Evolutionary conservation across 2,888 invertebrate species (phyloP), one percentile per base, ranked within the genome.

Genomic region (Brenthis daphne): DNA sequence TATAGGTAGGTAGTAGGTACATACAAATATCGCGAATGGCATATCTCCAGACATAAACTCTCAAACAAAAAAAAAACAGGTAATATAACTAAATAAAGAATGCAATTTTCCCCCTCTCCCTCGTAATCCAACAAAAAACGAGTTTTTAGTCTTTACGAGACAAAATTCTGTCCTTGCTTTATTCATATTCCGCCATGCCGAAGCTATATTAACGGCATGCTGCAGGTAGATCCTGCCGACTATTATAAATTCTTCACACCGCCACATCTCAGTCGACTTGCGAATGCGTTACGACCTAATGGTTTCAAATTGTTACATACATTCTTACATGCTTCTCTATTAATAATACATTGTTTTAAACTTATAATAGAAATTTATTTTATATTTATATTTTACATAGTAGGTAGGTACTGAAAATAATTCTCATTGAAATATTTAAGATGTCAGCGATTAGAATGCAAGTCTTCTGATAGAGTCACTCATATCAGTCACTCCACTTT

Each of bases 201-300:
- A 64, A 57, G 57, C 51, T 57, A 33, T 70, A 76, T 74, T 73
- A 76, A 73, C 67, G 64, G 73, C 76, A 76, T 75, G 76, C 67
- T 60, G 73, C 76, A 77, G 76, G 76, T 76, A 77, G 75, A 74
- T 70, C 72, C 68, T 68, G 67, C 72, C 57, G 68, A 67, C 71
- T 74, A 80, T 79, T 79, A 77, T 70, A 74, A 73, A 80, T 80
- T 80, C 77, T 77, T 75, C 77, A 75, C 78, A 75, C 75, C 64
- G 66, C 58, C 68, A 76, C 78, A 78, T 79, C 79, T 78, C 70
- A 77, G 73, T 69, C 69, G 71, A 69, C 72, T 73, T 65, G 64
- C 57, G 57, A 67, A 67, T 69, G 60, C 43, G 13, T 65, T 60
- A 65, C 43, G 69, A 61, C 61, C 55, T 61, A 70, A 72, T 72